Base-by-base conservation (phyloP, 2,797 vertebrate genomes). In the Manis crassicaudata region DNA sequence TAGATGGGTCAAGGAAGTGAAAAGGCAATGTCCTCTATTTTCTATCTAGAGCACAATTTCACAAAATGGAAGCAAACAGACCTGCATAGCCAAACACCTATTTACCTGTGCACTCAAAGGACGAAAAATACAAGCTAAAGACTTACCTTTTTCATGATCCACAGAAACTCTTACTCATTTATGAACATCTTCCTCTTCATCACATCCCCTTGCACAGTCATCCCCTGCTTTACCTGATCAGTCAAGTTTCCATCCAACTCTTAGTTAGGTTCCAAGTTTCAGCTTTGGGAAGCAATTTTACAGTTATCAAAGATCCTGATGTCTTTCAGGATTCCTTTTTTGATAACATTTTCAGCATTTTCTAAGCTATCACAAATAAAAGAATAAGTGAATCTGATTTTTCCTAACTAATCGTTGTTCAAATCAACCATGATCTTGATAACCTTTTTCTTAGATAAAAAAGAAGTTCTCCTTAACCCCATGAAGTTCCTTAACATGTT, bases 231-330 rank as follows among this genome's bases (percentile, higher is more conserved):
- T 20, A 86, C 58, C 75, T 62, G 52, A 95, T 43, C 56, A 67
- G 12, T 63, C 58, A 60, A 7, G 17, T 92, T 96, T 79, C 72
- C 56, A 84, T 13, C 27, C 60, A 81, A 35, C 17, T 77, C 65
- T 67, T 77, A 82, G 87, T 67, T 77, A 82, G 87, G 37, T 82
- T 76, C 56, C 52, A 81, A 72, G 56, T 50, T 81, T 88, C 84
- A 82, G 54, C 32, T 94, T 93, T 46, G 21, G 13, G 12, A 54
- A 83, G 56, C 37, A 86, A 82, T 89, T 95, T 96, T 95, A 23
- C 25, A 82, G 32, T 85, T 93, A 89, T 68, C 75, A 88, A 83
- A 75, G 62, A 88, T n/a, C 25, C 58, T 73, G 52, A 58, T 27
- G 76, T 18, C n/a, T 83, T 92, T 43, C n/a, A 75, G 52, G 52